phyloP scores from a whole-genome alignment of 2,113 vertebrate species.

The Pyrgilauda ruficollis region DNA sequence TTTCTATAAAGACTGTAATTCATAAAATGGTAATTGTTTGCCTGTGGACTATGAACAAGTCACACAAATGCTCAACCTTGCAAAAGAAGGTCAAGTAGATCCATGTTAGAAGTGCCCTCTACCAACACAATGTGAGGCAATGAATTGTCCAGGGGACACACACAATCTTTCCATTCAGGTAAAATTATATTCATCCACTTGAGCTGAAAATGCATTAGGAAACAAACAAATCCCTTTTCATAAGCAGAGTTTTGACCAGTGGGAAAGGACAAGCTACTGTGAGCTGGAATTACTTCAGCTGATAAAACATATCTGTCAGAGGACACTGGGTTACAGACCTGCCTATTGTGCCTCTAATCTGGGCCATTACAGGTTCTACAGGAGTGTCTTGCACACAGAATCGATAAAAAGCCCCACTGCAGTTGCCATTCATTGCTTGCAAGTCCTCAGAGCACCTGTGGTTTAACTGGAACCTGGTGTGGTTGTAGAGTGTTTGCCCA shows the following conservation, averaged over 20 bases:
- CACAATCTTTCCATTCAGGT: background rate
- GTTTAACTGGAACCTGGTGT: background rate
- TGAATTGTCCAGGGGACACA: background rate
- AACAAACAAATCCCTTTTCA: background rate
- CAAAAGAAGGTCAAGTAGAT: background rate
- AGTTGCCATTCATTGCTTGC: fast-evolving
- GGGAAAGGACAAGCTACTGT: background rate
- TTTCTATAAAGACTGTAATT: background rate
- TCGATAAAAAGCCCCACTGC: background rate
- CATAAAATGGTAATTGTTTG: background rate
- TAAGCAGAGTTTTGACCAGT: background rate
- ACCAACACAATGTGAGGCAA: background rate
- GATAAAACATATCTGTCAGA: background rate
- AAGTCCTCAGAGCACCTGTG: background rate
- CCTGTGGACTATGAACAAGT: background rate
- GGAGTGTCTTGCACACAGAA: background rate
- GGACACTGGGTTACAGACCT: background rate
- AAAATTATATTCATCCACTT: background rate
- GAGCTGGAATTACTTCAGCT: background rate
- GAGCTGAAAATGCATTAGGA: background rate
- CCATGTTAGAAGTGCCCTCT: background rate
- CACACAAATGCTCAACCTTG: background rate
- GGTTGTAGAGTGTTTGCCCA: fast-evolving
- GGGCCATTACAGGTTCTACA: background rate
- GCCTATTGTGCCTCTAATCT: background rate